Percentiles rank a stretch among this genome's conserved stretches.
Conservation (phyloP, 1,140 invertebrate species). For the Halotydeus destructor region DNA sequence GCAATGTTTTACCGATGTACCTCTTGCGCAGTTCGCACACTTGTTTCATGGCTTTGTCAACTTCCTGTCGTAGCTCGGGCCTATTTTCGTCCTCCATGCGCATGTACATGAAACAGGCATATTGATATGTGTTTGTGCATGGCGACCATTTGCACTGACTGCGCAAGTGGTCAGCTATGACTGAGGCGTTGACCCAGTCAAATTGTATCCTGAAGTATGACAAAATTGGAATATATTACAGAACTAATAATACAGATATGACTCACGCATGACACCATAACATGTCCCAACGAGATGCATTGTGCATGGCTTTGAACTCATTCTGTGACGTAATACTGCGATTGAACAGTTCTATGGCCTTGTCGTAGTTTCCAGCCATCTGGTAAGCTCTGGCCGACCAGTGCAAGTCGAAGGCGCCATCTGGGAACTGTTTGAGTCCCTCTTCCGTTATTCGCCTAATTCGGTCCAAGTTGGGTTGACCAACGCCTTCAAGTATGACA, state of each 20-base stretch:
- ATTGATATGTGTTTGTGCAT: slow-evolving; percentile 72
- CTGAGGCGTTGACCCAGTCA: slow-evolving; percentile 44
- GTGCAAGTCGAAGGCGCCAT: slow-evolving; percentile 1
- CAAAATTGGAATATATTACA: neutral
- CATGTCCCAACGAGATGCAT: slow-evolving; percentile 85
- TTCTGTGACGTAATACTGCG: slow-evolving; percentile 52
- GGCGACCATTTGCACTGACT: slow-evolving; percentile 69
- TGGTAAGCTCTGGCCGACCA: slow-evolving; percentile 4
- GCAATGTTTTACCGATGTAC: slow-evolving; percentile 84
- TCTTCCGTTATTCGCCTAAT: slow-evolving; percentile 44
- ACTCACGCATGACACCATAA: slow-evolving; percentile 63
- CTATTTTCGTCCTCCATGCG: slow-evolving; percentile 20
- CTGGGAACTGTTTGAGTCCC: slow-evolving; percentile 1
- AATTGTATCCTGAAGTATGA: slow-evolving; percentile 24
- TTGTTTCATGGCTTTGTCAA: slow-evolving; percentile 32
- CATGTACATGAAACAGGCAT: slow-evolving; percentile 51
- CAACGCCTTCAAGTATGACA: too few species aligned
- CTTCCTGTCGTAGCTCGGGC: slow-evolving; percentile 26
- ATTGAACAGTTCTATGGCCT: neutral
- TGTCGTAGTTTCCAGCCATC: neutral
- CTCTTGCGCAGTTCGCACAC: slow-evolving; percentile 51
- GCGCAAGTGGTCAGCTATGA: slow-evolving; percentile 45
- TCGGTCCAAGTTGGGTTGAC: slow-evolving; percentile 50
- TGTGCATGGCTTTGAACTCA: slow-evolving; percentile 80
- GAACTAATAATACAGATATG: neutral